Base-by-base conservation (phyloP, 1,140 invertebrate genomes). In the Capitella teleta region DNA sequence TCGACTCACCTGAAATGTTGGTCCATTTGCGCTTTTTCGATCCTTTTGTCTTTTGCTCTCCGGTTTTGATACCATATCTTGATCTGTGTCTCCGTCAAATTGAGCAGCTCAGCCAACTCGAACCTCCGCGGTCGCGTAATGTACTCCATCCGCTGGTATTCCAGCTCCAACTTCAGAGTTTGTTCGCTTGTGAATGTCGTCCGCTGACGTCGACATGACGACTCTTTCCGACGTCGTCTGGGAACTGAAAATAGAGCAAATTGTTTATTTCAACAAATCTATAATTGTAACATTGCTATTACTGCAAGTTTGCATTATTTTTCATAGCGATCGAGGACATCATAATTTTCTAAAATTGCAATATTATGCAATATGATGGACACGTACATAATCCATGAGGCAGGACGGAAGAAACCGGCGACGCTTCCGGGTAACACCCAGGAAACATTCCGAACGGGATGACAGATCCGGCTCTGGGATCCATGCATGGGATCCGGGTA, bases 1-100 rank as follows among this genome's bases (percentile, higher is more conserved):
- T 14, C 10, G 38, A 45, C 43, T 2, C 25, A 47, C 45, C 45
- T 3, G 4, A 47, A 4, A 5, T 47, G 87, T 61, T 93, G 89
- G 74, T 96, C 91, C 24, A 91, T 75, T 48, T 93, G 88, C 0
- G 90, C 89, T 62, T 95, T 95, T 63, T 96, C 90, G 51, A 96
- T 89, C 42, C 91, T 76, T 72, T 95, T 96, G 62, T 95, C 90
- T 70, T 95, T 95, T 6, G 91, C 91, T 55, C 91, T 76, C 41
- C 91, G 76, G 70, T 96, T 95, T 71, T 96, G 92, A 65, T 94
- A 96, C 92, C 92, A 94, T 53, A 93, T 93, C 73, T 93, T 94
- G 44, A 94, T 90, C 54, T 74, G 88, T 0, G 89, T 94, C 70
- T 95, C 92, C 2, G 86, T 87, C 5, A 96, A 74, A 40, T 79